Evolutionary conservation across 2,113 vertebrate genomes (phyloP).

Genomic region (Scalopus aquaticus): DNA sequence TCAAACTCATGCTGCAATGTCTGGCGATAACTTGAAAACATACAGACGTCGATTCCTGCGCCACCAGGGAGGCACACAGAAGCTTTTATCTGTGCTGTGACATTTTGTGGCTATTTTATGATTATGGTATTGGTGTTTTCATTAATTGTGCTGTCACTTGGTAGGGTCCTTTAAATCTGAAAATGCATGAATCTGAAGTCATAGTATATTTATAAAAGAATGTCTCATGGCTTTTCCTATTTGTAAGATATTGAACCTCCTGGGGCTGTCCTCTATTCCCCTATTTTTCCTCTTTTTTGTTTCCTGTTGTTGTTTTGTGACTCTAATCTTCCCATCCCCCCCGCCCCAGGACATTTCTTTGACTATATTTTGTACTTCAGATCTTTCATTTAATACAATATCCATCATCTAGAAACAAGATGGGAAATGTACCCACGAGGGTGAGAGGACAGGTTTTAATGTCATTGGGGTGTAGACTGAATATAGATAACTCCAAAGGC

Average conservation of each 20-base stretch:
- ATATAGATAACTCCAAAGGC: neutral
- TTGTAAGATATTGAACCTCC: neutral
- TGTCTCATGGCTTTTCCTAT: neutral
- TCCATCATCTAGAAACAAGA: neutral
- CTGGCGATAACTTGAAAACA: no score
- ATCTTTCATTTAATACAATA: neutral
- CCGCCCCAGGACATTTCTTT: neutral
- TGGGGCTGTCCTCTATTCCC: neutral
- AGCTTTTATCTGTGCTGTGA: neutral
- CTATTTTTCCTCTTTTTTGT: neutral
- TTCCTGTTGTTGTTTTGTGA: neutral
- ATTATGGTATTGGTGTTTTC: neutral
- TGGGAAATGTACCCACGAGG: neutral
- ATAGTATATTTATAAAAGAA: neutral
- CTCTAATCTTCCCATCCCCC: no score
- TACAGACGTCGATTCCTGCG: no score
- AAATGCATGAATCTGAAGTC: neutral
- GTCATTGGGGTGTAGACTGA: neutral
- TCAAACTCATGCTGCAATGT: no score
- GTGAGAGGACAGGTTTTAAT: neutral
- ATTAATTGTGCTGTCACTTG: neutral
- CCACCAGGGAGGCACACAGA: neutral
- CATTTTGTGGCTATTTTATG: neutral
- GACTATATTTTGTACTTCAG: neutral
- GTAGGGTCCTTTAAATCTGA: neutral